Percentiles rank a stretch among this genome's conserved stretches.
phyloP scores from a whole-genome alignment of 2,113 vertebrate species.

The Hippocampus barbouri region DNA sequence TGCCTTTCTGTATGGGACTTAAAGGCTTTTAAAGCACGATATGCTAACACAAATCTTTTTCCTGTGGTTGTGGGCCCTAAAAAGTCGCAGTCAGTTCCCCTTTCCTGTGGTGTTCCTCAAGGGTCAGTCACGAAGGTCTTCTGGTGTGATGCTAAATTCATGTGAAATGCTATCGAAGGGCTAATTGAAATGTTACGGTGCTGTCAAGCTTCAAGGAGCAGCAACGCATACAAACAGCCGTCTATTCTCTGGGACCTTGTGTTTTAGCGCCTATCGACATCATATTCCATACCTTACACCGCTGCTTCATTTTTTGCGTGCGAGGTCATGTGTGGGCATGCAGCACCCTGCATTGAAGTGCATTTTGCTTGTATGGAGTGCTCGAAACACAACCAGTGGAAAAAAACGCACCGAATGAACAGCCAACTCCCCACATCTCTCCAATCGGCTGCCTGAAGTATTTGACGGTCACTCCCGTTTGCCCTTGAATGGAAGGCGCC shows the following conservation, averaged over 20 bases:
- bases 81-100: background rate
- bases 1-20: background rate
- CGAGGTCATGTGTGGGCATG: slow-evolving; percentile 61
- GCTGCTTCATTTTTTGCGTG: slow-evolving; percentile 44
- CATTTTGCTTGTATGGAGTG: background rate
- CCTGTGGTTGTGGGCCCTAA: background rate
- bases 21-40: background rate
- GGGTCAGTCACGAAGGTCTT: background rate
- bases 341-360: slow-evolving; percentile 46
- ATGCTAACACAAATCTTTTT: background rate
- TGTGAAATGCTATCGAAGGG: no score
- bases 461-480: no score
- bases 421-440: no score
- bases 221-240: no score
- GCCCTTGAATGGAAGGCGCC: no score
- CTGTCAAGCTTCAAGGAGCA: no score
- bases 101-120: background rate
- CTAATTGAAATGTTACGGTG: no score
- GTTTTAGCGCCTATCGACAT: background rate
- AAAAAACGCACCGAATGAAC: background rate
- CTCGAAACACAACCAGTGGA: background rate
- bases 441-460: no score
- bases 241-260: background rate
- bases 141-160: no score
- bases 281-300: background rate